A percentile compares a stretch with the other conserved stretches of the same genome.
Evolutionary conservation across 2,113 vertebrate species (phyloP).

Genomic region (Paracanthobrama guichenoti): DNA sequence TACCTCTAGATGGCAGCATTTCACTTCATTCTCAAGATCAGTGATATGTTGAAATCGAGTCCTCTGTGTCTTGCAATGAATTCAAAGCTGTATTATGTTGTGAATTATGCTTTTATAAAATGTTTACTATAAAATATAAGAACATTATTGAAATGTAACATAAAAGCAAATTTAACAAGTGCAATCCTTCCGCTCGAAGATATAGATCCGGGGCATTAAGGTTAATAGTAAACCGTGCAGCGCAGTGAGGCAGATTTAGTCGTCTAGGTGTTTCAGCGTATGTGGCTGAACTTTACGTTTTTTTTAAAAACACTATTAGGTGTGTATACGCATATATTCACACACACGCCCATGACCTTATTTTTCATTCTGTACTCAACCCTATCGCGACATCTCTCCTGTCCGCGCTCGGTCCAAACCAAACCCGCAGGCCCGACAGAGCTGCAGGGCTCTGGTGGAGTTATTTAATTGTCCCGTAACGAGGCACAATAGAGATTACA

Average conservation of each 20-base stretch:
- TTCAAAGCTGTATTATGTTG: background rate
- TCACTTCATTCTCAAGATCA: background rate
- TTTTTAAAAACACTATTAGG: background rate
- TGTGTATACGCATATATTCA: background rate
- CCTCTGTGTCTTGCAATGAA: background rate
- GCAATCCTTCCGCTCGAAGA: background rate
- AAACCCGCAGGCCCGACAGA: background rate
- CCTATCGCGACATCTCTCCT: background rate
- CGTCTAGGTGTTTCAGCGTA: background rate
- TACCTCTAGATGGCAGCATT: conserved; percentile 29
- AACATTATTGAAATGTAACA: background rate
- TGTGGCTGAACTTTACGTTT: background rate
- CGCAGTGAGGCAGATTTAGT: background rate
- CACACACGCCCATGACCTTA: background rate
- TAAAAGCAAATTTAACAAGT: background rate
- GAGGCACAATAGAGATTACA: conserved; percentile 81
- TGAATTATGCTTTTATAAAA: background rate
- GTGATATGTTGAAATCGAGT: background rate
- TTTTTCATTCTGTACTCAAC: background rate
- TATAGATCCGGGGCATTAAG: background rate
- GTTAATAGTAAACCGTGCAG: background rate
- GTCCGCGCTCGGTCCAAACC: background rate
- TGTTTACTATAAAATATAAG: background rate
- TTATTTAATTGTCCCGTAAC: conserved; percentile 82
- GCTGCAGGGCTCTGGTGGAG: conserved; percentile 28